A percentile compares a stretch with the other conserved stretches of the same genome.
These are phyloP conservation scores for Chiridota heheva DNA, from an alignment of 35 echinoderm and acorn worm genomes.

Conservation along the genomic window DNA sequence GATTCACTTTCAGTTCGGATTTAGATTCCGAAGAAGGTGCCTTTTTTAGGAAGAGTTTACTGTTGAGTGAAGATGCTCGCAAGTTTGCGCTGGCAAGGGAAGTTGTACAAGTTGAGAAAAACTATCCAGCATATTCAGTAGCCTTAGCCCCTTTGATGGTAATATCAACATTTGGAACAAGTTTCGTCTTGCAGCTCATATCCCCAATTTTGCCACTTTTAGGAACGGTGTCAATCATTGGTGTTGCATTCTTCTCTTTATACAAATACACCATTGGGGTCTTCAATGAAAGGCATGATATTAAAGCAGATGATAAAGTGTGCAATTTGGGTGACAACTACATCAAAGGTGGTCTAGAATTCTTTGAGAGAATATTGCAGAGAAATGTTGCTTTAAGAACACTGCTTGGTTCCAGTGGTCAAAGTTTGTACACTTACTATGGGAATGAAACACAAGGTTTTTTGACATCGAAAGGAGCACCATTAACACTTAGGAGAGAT, in stretches of 20 bases:
- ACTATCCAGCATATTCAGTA: constrained; percentile 40
- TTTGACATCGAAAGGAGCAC: constrained; percentile 53
- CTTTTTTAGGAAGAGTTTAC: constrained; percentile 52
- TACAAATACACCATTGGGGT: constrained; percentile 61
- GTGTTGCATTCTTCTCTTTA: constrained; percentile 34
- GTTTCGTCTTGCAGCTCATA: constrained; percentile 49
- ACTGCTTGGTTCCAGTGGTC: constrained; percentile 71
- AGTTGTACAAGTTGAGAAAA: constrained; percentile 40
- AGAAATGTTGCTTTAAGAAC: constrained; percentile 72
- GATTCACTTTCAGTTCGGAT: constrained; percentile 43
- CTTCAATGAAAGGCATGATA: constrained; percentile 63
- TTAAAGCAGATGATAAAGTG: constrained; percentile 55
- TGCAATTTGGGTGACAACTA: constrained; percentile 59
- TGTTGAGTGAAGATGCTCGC: constrained; percentile 59
- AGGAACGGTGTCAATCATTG: constrained; percentile 21
- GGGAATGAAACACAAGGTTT: constrained; percentile 74
- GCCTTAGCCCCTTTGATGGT: constrained; percentile 60
- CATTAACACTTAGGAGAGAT: constrained; percentile 57
- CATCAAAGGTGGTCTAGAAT: constrained; percentile 80
- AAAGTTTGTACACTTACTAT: constrained; percentile 86
- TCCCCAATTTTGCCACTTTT: constrained; percentile 37
- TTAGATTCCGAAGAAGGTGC: constrained; percentile 66
- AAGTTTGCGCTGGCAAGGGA: constrained; percentile 80
- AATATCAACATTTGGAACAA: constrained; percentile 43
- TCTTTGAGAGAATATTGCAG: constrained; percentile 69